Conservation (phyloP, 2,797 vertebrate genomes). For the Danio tinwini region DNA sequence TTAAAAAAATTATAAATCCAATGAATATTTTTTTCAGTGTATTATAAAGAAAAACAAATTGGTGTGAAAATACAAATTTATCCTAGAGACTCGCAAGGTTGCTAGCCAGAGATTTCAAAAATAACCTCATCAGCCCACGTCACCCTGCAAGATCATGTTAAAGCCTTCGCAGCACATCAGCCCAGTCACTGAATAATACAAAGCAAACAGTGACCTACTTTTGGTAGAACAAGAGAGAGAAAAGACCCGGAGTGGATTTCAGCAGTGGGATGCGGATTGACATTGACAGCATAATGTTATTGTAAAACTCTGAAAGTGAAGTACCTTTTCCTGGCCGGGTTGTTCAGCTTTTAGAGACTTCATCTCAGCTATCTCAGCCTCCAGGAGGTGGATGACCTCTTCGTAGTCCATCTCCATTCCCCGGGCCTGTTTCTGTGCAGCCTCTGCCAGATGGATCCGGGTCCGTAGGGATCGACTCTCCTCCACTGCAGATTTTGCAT, state of each 20-base stretch:
- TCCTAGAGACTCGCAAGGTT: constrained; percentile 51
- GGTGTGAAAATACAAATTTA: constrained; percentile 29
- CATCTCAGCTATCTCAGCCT: constrained; percentile 90
- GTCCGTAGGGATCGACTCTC: constrained; percentile 82
- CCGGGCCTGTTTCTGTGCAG: constrained; percentile 85
- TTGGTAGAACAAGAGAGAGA: constrained; percentile 78
- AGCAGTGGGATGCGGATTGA: constrained; percentile 19
- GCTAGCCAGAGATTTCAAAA: constrained; percentile 63
- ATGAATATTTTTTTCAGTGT: too few relatives aligned
- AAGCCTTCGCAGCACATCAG: constrained; percentile 70
- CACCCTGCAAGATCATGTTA: constrained; percentile 62
- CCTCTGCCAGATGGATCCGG: constrained; percentile 87
- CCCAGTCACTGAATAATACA: constrained; percentile 82
- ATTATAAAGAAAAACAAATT: constrained; percentile 1
- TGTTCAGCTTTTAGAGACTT: constrained; percentile 86
- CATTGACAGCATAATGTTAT: constrained; percentile 5
- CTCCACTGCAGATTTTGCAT: constrained; percentile 84
- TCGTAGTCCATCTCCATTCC: constrained; percentile 97
- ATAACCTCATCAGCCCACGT: constrained; percentile 65
- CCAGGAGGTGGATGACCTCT: constrained; percentile 90
- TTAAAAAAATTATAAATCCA: too few relatives aligned
- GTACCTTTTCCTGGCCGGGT: constrained; percentile 82
- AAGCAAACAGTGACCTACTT: constrained; percentile 90
- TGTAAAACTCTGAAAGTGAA: background rate
- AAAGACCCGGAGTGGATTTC: constrained; percentile 67